A percentile compares a stretch with the other conserved stretches of the same genome.
These are phyloP conservation scores for Onychostruthus taczanowskii DNA, from an alignment of 2,113 vertebrate genomes.

Conservation along the genomic window DNA sequence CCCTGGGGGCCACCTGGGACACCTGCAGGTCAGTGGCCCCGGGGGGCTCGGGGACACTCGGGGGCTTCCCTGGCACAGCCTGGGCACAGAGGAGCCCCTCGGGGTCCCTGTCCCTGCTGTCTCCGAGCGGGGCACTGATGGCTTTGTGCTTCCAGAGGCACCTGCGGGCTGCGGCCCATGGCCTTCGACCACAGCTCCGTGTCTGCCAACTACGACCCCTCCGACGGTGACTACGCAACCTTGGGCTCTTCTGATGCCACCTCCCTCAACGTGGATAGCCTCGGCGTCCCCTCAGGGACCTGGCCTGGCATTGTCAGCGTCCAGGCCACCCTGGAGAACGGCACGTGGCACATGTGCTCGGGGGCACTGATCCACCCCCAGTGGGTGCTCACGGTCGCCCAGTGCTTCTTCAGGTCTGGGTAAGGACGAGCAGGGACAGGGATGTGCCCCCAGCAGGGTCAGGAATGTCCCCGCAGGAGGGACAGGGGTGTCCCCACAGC, in stretches of 20 bases:
- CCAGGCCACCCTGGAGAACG: neutral
- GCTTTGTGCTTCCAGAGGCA: neutral
- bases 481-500: too few relatives aligned
- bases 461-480: too few relatives aligned
- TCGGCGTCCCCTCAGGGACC: neutral
- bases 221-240: too few relatives aligned
- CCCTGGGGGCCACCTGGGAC: too few relatives aligned
- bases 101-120: too few relatives aligned
- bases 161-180: neutral
- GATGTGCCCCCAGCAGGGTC: too few relatives aligned
- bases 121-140: neutral
- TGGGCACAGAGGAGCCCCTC: neutral
- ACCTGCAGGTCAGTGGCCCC: neutral
- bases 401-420: neutral
- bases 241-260: too few relatives aligned
- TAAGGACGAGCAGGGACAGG: neutral
- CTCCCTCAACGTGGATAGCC: too few relatives aligned
- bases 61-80: neutral
- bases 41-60: neutral
- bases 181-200: too few relatives aligned
- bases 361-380: neutral
- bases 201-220: too few relatives aligned
- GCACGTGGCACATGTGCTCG: neutral
- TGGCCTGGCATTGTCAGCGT: neutral
- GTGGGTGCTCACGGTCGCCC: neutral